These are phyloP conservation scores for Ameiurus melas DNA, from an alignment of 2,113 vertebrate species.

Conservation along the genomic window DNA sequence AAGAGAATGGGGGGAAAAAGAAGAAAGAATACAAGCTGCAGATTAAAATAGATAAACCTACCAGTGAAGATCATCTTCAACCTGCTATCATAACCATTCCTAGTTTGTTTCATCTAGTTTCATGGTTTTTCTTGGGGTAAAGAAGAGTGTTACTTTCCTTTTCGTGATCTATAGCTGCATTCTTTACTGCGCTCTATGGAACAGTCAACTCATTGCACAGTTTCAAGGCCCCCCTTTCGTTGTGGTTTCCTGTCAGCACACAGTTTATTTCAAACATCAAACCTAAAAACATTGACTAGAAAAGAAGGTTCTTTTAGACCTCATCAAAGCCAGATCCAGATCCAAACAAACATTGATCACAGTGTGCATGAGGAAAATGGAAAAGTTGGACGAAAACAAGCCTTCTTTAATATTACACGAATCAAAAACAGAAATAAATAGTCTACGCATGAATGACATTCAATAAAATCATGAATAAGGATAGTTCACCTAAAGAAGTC, in stretches of 20 bases:
- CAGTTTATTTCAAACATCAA: neutral
- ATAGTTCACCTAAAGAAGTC: neutral
- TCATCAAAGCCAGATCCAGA: neutral
- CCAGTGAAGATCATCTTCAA: neutral
- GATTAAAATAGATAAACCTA: neutral
- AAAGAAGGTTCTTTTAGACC: neutral
- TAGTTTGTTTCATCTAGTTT: neutral
- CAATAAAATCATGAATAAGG: neutral
- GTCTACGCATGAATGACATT: neutral
- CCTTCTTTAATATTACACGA: neutral
- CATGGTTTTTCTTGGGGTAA: neutral
- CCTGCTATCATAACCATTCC: neutral
- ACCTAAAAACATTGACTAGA: too few relatives aligned
- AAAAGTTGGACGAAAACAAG: neutral
- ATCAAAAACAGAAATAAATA: neutral
- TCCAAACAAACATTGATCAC: neutral
- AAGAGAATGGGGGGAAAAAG: neutral
- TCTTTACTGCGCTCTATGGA: neutral
- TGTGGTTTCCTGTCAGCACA: conserved; percentile 19
- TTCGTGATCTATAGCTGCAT: neutral
- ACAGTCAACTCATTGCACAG: neutral
- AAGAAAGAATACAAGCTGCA: neutral
- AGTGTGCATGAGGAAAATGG: neutral
- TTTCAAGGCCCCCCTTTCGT: neutral
- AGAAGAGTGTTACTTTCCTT: neutral